Conservation (phyloP, 2,113 vertebrate genomes). For the Sinocyclocheilus anophthalmus region DNA sequence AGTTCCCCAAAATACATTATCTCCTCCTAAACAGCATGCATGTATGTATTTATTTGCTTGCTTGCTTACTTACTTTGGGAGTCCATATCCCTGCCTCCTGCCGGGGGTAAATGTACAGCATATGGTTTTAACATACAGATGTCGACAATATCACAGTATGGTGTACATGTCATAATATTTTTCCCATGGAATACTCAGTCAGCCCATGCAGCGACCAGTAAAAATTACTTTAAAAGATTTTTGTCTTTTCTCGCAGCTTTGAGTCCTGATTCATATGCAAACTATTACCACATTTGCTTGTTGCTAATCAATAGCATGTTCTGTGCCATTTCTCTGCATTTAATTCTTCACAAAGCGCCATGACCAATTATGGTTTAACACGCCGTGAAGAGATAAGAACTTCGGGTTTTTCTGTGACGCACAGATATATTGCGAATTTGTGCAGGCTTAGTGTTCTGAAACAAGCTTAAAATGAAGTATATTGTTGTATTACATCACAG, state of each 20-base stretch:
- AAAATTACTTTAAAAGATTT: background rate
- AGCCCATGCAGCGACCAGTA: background rate
- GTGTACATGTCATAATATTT: background rate
- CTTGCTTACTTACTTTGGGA: background rate
- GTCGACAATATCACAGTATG: background rate
- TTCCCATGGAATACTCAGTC: background rate
- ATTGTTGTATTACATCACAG: background rate
- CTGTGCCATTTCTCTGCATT: background rate
- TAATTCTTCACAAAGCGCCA: background rate
- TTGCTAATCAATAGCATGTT: constrained; percentile 10
- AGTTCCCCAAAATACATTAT: background rate
- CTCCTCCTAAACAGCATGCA: background rate
- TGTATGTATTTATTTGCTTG: background rate
- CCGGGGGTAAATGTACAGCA: background rate
- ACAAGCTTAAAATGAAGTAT: background rate
- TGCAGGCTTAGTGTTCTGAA: background rate
- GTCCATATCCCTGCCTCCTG: background rate
- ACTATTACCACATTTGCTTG: constrained; percentile 7
- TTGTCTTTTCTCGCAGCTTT: background rate
- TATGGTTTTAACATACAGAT: constrained; percentile 21
- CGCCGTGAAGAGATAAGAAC: background rate
- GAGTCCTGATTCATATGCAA: background rate
- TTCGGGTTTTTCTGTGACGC: background rate
- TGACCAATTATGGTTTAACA: background rate
- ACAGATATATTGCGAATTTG: background rate